phyloP scores from a whole-genome alignment of 2,113 vertebrate species.

The Sminthopsis crassicaudata region DNA sequence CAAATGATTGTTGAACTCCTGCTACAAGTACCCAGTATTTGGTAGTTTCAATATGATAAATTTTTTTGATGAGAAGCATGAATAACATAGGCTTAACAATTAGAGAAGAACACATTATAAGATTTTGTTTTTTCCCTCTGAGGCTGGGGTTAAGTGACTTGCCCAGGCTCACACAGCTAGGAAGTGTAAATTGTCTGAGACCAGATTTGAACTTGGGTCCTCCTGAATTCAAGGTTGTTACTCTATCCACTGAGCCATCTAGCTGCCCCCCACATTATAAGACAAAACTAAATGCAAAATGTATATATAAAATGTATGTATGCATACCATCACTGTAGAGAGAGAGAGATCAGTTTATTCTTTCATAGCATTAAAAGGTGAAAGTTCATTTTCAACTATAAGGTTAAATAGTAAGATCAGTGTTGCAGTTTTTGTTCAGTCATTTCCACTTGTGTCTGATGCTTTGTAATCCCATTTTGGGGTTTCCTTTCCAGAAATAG shows the following conservation, averaged over 20 bases:
- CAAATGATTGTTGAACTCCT: neutral
- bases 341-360: neutral
- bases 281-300: neutral
- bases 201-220: no score
- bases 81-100: neutral
- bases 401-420: neutral
- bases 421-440: neutral
- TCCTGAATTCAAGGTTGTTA: no score
- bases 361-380: neutral
- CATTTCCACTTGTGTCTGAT: neutral
- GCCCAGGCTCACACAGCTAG: no score
- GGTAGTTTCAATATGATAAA: neutral
- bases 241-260: no score
- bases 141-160: no score
- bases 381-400: neutral
- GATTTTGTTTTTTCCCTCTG: no score
- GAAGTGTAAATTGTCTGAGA: no score
- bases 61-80: neutral
- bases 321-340: neutral
- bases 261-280: neutral
- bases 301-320: neutral
- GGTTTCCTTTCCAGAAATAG: neutral
- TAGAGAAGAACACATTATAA: no score
- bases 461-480: neutral
- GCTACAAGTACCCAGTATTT: neutral